Conservation (phyloP, 1,140 invertebrate species). For the Trichogramma pretiosum region DNA sequence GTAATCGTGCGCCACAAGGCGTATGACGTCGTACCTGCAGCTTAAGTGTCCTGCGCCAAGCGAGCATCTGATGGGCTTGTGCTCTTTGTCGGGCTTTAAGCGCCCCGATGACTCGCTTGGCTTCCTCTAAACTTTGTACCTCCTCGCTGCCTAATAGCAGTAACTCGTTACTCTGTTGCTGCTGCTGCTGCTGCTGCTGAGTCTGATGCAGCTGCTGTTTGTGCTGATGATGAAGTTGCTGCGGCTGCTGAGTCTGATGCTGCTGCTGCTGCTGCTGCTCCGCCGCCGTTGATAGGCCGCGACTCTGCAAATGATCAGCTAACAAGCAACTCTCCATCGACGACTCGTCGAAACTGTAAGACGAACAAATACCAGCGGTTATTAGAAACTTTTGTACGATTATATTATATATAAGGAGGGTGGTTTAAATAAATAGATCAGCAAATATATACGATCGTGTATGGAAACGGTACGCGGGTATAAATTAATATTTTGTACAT, state of each 20-base stretch:
- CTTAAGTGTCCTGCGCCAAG: conserved; percentile 46
- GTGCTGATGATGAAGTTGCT: conserved; percentile 18
- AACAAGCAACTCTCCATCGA: conserved; percentile 40
- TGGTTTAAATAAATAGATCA: too few relatives aligned
- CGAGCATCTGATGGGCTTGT: conserved; percentile 46
- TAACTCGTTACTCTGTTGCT: too few relatives aligned
- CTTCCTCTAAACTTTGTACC: conserved; percentile 47
- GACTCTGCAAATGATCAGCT: conserved; percentile 28
- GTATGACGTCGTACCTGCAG: conserved; percentile 39
- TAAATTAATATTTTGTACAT: too few relatives aligned
- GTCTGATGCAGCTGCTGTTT: neutral
- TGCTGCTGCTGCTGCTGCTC: conserved; percentile 18
- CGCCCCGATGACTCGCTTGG: conserved; percentile 44
- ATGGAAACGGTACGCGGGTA: too few relatives aligned
- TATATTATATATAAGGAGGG: too few relatives aligned
- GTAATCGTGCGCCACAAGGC: neutral
- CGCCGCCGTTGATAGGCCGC: conserved; percentile 13
- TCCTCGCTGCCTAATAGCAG: conserved; percentile 24
- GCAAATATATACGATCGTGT: too few relatives aligned
- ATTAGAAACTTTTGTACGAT: too few relatives aligned
- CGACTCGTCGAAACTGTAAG: conserved; percentile 42
- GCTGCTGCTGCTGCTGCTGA: conserved; percentile 11
- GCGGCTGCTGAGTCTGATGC: conserved; percentile 7
- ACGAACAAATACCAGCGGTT: too few relatives aligned
- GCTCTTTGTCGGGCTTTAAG: conserved; percentile 42